phyloP scores from a whole-genome alignment of 2,113 vertebrate genomes.

The Otocyon megalotis region DNA sequence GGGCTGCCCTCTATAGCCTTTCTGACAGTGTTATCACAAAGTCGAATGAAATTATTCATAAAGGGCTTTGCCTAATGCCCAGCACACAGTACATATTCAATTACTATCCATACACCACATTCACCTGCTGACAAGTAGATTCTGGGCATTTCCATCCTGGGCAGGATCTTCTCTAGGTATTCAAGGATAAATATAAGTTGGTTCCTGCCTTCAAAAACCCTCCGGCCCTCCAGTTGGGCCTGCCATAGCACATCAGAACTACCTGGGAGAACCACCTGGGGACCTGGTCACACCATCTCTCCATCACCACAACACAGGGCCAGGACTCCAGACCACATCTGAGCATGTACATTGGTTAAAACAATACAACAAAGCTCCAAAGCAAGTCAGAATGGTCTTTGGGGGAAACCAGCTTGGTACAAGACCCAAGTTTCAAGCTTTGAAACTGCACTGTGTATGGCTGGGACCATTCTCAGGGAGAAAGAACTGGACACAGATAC shows the following conservation, averaged over 20 bases:
- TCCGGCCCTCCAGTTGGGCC: not conserved
- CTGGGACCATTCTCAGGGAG: not conserved
- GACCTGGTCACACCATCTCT: not conserved
- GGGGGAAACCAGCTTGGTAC: fast-evolving
- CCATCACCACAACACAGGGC: not conserved
- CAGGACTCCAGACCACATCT: not conserved
- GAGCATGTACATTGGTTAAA: not conserved
- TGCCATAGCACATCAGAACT: not conserved
- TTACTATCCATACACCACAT: fast-evolving
- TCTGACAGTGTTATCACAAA: not conserved
- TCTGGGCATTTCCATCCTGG: not conserved
- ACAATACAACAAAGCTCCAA: not conserved
- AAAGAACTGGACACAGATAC: not conserved
- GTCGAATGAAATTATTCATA: not conserved
- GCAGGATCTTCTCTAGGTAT: not conserved
- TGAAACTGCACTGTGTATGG: not conserved
- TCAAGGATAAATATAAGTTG: not conserved
- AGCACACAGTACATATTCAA: not conserved
- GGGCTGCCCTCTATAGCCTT: not conserved
- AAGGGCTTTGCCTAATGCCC: not conserved
- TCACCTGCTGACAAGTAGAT: not conserved
- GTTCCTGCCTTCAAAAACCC: not conserved
- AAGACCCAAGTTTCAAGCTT: not conserved
- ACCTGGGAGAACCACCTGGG: not conserved
- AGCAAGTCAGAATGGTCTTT: not conserved